Conservation (phyloP, 2,113 vertebrate genomes). For the Gobiocypris rarus region DNA sequence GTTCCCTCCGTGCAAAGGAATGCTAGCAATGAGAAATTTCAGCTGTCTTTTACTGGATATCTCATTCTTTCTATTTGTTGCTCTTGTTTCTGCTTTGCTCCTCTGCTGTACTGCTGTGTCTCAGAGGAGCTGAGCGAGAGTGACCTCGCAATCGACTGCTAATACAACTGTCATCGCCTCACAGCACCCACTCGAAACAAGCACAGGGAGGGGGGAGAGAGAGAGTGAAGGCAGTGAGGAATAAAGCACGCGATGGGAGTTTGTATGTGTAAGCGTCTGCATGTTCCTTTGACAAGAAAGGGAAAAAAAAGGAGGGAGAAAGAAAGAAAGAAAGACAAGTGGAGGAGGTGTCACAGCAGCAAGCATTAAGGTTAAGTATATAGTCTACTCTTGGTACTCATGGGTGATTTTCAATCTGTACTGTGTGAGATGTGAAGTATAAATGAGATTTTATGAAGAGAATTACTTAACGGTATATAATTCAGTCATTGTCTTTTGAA, state of each 20-base stretch:
- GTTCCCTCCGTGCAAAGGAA: too few relatives aligned
- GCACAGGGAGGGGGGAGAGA: constrained; percentile 27
- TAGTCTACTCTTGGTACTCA: background rate
- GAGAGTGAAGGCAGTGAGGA: background rate
- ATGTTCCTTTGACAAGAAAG: background rate
- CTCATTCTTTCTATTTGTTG: background rate
- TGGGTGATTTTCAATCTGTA: background rate
- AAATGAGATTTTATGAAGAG: constrained; percentile 7
- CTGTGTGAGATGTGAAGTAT: background rate
- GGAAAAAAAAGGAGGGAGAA: background rate
- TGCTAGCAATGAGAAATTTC: background rate
- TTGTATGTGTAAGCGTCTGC: background rate
- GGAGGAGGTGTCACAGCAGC: background rate
- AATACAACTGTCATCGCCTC: constrained; percentile 78
- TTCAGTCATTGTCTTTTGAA: background rate
- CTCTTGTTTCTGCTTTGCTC: constrained; percentile 39
- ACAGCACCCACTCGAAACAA: constrained; percentile 61
- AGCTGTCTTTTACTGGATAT: constrained; percentile 9
- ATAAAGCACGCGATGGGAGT: constrained; percentile 34
- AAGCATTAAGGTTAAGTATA: constrained; percentile 10
- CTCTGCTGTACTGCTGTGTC: constrained; percentile 51
- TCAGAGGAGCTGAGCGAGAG: constrained; percentile 69
- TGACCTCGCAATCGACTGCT: constrained; percentile 77
- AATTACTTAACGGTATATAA: background rate
- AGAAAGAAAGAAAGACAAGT: background rate